Evolutionary conservation across 2,888 invertebrate species (phyloP), one percentile per base, ranked within the genome.

Genomic region (Xestia c-nigrum): DNA sequence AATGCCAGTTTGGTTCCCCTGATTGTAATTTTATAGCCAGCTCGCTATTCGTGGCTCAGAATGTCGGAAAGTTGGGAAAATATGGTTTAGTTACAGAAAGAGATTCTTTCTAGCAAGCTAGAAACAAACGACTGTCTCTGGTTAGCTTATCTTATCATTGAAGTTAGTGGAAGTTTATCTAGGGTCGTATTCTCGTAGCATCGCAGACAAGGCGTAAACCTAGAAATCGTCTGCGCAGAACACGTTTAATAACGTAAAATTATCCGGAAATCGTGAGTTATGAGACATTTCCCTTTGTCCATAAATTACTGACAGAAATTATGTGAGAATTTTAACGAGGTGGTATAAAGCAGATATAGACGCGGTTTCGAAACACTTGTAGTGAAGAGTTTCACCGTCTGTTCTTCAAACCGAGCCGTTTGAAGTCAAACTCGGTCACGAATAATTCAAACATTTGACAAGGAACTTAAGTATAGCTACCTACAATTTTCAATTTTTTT

Each of bases 401-500:
- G 77, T 80, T 71, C 73, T 76, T 79, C 81, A 75, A 83, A 83
- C 76, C 66, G 59, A 31, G 40, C 43, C 73, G 86, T 86, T 86
- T 86, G 85, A 85, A 75, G 86, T 74, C 76, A 74, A 81, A 85
- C 71, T 83, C 78, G 86, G 86, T 78, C 85, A 77, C 74, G 63
- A 64, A 43, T 69, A 80, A 67, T 61, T 52, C 65, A 63, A 78
- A 77, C 43, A 72, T 76, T 76, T 61, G 78, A 75, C 73, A 83
- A 47, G 57, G 38, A 43, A 66, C 64, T 43, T 43, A 64, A 14
- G 64, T n/a, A 40, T n/a, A 24, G 6, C 16, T 57, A 57, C n/a
- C 24, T 74, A 67, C 7, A 55, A 61, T 79, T 74, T 75, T 67
- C 50, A 38, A 66, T 66, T 81, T 71, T 79, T 74, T 75, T 67